Percentiles rank a stretch among this genome's conserved stretches.
Evolutionary conservation across 2,797 vertebrate species (phyloP).

Genomic region (Artibeus lituratus): DNA sequence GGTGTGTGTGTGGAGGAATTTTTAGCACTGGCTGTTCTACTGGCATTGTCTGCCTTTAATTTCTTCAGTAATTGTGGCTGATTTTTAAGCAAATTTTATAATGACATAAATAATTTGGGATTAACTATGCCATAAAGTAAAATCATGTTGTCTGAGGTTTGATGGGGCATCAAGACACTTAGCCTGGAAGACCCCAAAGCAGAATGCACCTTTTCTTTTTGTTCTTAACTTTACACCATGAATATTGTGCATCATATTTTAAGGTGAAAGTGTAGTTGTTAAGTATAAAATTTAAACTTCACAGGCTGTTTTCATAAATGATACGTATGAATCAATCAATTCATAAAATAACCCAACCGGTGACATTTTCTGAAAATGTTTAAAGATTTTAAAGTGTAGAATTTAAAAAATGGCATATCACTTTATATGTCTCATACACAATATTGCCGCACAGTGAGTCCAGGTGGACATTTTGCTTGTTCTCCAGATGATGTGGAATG

Average conservation of each 20-base stretch:
- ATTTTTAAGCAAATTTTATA: slow-evolving; percentile 32
- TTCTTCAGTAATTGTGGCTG: neutral
- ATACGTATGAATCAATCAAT: neutral
- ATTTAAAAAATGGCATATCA: neutral
- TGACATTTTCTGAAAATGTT: neutral
- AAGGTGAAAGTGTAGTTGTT: neutral
- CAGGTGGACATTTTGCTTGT: neutral
- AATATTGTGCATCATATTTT: neutral
- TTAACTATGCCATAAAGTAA: neutral
- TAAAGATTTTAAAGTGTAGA: neutral
- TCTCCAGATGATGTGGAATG: neutral
- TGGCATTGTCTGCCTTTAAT: neutral
- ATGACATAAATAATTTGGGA: neutral
- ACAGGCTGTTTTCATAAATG: neutral
- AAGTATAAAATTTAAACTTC: neutral
- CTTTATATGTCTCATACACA: neutral
- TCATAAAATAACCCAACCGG: neutral
- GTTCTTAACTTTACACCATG: neutral
- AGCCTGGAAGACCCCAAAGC: neutral
- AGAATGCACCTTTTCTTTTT: neutral
- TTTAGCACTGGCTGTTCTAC: neutral
- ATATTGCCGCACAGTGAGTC: neutral
- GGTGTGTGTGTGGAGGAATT: neutral
- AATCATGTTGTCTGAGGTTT: neutral
- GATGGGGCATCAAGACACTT: neutral